These are phyloP conservation scores for Dendropsophus ebraccatus DNA, from an alignment of 2,113 vertebrate species.

Conservation along the genomic window DNA sequence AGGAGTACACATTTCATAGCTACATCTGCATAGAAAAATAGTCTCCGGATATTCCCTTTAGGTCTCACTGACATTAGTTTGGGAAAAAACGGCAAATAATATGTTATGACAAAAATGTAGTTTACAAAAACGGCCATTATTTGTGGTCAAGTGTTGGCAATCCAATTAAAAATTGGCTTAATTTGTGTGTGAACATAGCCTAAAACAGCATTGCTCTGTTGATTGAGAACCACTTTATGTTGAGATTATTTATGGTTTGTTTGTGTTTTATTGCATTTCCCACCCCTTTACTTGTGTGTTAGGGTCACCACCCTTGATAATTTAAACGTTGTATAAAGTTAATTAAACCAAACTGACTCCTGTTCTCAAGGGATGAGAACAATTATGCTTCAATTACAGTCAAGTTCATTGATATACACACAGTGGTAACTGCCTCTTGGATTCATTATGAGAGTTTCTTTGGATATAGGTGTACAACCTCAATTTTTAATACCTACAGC, in stretches of 20 bases:
- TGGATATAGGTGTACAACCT: conserved; percentile 25
- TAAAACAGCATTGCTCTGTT: background rate
- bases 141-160: too few species aligned
- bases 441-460: conserved; percentile 38
- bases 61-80: too few species aligned
- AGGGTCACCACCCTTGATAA: conserved; percentile 40
- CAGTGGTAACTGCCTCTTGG: conserved; percentile 36
- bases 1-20: too few species aligned
- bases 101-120: too few species aligned
- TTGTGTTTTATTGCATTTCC: background rate
- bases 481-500: background rate
- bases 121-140: too few species aligned
- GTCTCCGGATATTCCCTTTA: too few species aligned
- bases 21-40: too few species aligned
- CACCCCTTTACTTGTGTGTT: background rate
- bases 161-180: too few species aligned
- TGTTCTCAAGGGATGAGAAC: conserved; percentile 45
- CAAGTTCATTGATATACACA: conserved; percentile 30
- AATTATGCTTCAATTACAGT: conserved; percentile 54
- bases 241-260: background rate
- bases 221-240: background rate
- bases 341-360: conserved; percentile 50
- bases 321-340: conserved; percentile 45
- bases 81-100: too few species aligned
- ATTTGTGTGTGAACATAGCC: too few species aligned